Evolutionary conservation across 2,113 vertebrate species (phyloP), one percentile per base, ranked within the genome.

Genomic region (Pelmatolapia mariae): DNA sequence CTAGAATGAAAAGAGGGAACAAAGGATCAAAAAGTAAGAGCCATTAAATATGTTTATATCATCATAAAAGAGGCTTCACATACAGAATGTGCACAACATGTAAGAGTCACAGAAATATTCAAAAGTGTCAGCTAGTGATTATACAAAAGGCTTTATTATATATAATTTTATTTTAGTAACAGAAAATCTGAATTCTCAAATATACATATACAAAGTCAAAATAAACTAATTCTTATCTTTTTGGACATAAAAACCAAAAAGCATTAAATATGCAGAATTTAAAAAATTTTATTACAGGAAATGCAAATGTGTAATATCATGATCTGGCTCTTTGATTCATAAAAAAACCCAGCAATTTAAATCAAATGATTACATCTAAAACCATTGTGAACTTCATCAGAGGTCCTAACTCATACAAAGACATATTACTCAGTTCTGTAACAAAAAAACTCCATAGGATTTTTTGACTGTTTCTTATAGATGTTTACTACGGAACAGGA

Each of bases 111-210:
- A 29, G 43, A 76, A 7, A 76, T 26, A 47, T 76, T 26, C n/a
- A 26, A 73, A 26, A 76, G 71, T 76, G 43, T 26, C 13, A 10
- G 24, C 40, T 29, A 18, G 4, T 11, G 0, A 29, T 76, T 76
- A 11, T 19, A 24, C 1, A 45, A 47, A 76, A 29, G 40, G 24
- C 22, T 38, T n/a, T 38, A 38, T 38, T 66, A 66, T 66, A 38
- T 22, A n/a, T 22, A 0, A 66, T 66, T 0, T 0, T 66, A n/a
- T 38, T 38, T 66, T 10, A 68, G 33, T 8, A 40, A 38, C 19
- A 5, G 11, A 13, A 13, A 68, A 15, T 68, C 63, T 68, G 19
- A 68, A 68, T 3, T 4, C 33, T 40, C 33, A 8, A 68, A 68
- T 68, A 68, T 0, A 40, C 19, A 22, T 40, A 38, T 4, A 40